Conservation (phyloP, 2,888 invertebrate species). For the Mythimna albipuncta region DNA sequence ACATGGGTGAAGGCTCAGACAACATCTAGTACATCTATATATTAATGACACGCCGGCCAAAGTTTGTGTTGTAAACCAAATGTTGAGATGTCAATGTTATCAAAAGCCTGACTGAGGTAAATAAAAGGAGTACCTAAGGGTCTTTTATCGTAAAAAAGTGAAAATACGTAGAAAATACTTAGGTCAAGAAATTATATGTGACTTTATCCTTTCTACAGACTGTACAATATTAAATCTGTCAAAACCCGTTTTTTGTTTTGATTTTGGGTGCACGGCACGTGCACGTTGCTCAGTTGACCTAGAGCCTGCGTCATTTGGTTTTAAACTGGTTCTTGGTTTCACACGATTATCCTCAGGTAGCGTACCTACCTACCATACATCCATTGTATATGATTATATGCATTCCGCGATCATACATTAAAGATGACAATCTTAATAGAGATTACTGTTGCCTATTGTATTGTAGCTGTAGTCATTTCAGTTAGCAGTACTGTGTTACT, state of each 20-base stretch:
- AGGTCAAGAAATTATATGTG: not conserved
- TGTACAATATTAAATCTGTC: not conserved
- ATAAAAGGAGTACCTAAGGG: not conserved
- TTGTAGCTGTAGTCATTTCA: slow-evolving; percentile 48
- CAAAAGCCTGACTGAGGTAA: not conserved
- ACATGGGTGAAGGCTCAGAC: no score
- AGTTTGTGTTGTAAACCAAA: no score
- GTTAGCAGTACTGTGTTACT: slow-evolving; percentile 30
- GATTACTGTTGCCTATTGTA: slow-evolving; percentile 47
- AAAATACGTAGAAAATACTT: not conserved
- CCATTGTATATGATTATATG: slow-evolving; percentile 12
- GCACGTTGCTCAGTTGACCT: not conserved
- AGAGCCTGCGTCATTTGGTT: not conserved
- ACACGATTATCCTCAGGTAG: slow-evolving; percentile 15
- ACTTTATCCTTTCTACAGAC: not conserved
- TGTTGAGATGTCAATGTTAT: no score
- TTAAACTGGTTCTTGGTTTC: slow-evolving; percentile 28
- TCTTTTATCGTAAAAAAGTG: no score
- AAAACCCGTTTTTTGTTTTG: not conserved
- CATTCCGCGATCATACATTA: slow-evolving; percentile 35
- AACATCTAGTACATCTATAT: no score
- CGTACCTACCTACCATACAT: not conserved
- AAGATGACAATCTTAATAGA: slow-evolving; percentile 42
- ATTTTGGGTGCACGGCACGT: no score
- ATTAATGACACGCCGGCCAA: no score